These are phyloP conservation scores for Nyctereutes procyonoides DNA, from an alignment of 2,113 vertebrate genomes.

Conservation along the genomic window DNA sequence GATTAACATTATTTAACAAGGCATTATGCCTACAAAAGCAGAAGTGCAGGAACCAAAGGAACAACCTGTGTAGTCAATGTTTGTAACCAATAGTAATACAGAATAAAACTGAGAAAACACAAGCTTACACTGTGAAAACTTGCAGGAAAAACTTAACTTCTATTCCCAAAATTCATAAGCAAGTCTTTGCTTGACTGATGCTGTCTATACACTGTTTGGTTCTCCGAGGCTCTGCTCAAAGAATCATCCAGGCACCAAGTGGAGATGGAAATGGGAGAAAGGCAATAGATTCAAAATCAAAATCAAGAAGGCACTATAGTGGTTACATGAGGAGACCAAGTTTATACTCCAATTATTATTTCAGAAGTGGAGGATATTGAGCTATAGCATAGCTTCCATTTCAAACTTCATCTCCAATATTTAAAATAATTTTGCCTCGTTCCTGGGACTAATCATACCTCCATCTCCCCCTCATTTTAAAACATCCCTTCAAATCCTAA, in stretches of 20 bases:
- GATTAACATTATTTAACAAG: conserved; percentile 19
- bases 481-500: neutral
- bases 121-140: neutral
- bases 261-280: neutral
- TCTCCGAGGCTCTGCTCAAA: neutral
- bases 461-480: neutral
- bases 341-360: neutral
- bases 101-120: neutral
- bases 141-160: neutral
- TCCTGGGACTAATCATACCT: conserved; percentile 24
- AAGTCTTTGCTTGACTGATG: neutral
- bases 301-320: neutral
- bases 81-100: neutral
- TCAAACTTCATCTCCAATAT: conserved; percentile 1
- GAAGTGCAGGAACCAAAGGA: neutral
- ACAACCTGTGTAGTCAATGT: neutral
- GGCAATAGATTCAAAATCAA: neutral
- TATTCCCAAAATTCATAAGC: neutral
- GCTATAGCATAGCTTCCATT: neutral
- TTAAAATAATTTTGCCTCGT: neutral
- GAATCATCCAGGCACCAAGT: neutral
- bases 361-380: neutral
- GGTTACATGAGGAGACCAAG: neutral
- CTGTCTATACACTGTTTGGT: neutral
- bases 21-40: neutral